A percentile compares a stretch with the other conserved stretches of the same genome.
These are phyloP conservation scores for Gracilinanus agilis DNA, from an alignment of 2,113 vertebrate species.

Conservation along the genomic window DNA sequence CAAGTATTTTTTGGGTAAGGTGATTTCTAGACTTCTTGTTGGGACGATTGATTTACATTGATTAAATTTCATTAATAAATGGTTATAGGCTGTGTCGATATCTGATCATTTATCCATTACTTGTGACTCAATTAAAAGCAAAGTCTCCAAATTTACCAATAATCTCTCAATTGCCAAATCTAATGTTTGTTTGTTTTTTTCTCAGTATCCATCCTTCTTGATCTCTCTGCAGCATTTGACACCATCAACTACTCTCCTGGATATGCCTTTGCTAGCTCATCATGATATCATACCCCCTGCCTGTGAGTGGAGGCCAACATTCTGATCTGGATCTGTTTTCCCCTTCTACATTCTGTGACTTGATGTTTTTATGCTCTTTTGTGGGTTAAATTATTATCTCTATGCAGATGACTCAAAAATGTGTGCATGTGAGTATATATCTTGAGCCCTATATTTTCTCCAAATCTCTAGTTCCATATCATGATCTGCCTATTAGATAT, in stretches of 20 bases:
- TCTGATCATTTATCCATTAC: not conserved
- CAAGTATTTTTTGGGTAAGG: not conserved
- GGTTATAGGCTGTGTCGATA: not conserved
- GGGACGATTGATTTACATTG: not conserved
- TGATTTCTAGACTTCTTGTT: too few relatives aligned
- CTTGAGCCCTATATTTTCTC: not conserved
- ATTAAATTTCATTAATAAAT: not conserved
- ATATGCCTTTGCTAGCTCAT: not conserved
- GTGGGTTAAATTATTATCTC: not conserved
- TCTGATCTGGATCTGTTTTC: not conserved
- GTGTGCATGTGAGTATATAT: not conserved
- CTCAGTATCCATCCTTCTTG: not conserved
- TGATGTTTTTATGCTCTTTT: not conserved
- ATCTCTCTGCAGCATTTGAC: not conserved
- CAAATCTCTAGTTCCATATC: not conserved
- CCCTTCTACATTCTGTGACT: not conserved
- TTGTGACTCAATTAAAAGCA: not conserved
- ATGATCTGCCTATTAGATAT: not conserved
- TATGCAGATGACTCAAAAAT: not conserved
- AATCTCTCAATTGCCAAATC: not conserved
- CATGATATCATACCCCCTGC: not conserved
- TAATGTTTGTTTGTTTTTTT: not conserved
- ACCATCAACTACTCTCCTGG: not conserved
- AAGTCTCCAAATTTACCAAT: not conserved
- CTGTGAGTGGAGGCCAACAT: not conserved